Evolutionary conservation across 2,113 vertebrate genomes (phyloP).

Genomic region (Lophochroa leadbeateri): DNA sequence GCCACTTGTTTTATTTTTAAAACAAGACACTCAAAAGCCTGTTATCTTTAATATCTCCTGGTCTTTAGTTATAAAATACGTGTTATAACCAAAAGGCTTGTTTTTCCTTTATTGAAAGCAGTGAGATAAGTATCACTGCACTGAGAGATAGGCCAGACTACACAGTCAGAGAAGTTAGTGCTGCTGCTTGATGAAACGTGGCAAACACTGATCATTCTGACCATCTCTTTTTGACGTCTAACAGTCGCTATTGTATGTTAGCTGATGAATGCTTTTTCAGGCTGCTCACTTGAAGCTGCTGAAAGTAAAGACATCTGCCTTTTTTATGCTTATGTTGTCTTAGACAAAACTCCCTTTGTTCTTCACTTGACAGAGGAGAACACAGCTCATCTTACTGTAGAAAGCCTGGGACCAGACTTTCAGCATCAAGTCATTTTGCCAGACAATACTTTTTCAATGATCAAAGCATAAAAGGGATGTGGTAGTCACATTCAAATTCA

Average conservation of each 20-base stretch:
- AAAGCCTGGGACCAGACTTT: constrained; percentile 65
- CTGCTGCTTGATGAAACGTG: constrained; percentile 59
- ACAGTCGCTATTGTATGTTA: constrained; percentile 72
- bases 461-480: constrained; percentile 82
- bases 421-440: constrained; percentile 68
- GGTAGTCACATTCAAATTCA: constrained; percentile 77
- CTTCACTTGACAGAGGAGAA: constrained; percentile 75
- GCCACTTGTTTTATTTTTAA: not conserved
- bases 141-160: constrained; percentile 63
- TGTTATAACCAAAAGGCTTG: constrained; percentile 59
- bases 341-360: constrained; percentile 87
- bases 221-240: constrained; percentile 76
- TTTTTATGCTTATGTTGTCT: constrained; percentile 74
- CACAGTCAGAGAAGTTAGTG: constrained; percentile 59
- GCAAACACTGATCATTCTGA: constrained; percentile 61
- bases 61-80: constrained; percentile 29
- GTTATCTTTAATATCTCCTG: not conserved
- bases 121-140: constrained; percentile 66
- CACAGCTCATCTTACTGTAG: constrained; percentile 77
- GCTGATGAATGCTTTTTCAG: constrained; percentile 64
- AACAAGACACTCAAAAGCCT: not conserved
- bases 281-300: constrained; percentile 63
- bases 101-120: constrained; percentile 71
- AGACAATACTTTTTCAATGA: constrained; percentile 81
- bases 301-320: constrained; percentile 73